These are phyloP conservation scores for Trachymyrmex septentrionalis DNA, from an alignment of 1,140 invertebrate species.

Conservation along the genomic window DNA sequence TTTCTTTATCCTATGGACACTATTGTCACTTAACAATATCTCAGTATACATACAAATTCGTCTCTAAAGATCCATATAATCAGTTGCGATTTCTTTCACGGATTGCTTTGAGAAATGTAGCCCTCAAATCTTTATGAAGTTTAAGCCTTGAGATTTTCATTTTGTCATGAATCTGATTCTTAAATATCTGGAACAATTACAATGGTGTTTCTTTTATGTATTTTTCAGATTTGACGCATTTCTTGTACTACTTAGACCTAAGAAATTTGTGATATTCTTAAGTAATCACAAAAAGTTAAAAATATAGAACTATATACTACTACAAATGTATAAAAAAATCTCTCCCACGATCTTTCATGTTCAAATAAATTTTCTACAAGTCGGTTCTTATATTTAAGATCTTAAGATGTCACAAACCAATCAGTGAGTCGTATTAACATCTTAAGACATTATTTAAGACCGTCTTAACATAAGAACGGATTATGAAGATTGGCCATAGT, in stretches of 20 bases:
- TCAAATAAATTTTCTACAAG: not conserved
- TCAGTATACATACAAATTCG: conserved; percentile 10
- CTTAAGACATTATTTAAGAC: too few species aligned
- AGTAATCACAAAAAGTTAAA: conserved; percentile 6
- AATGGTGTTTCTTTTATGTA: not conserved
- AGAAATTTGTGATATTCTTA: not conserved
- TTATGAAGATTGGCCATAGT: too few species aligned
- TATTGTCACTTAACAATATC: conserved; percentile 27
- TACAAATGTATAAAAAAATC: not conserved
- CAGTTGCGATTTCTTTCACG: not conserved
- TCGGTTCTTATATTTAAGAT: too few species aligned
- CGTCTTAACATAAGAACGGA: too few species aligned
- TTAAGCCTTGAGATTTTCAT: not conserved
- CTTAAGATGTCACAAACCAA: too few species aligned
- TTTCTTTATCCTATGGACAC: not conserved
- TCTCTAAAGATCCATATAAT: conserved; percentile 10
- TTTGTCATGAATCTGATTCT: conserved; percentile 8
- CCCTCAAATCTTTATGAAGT: not conserved
- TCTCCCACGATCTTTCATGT: not conserved
- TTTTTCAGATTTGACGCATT: not conserved
- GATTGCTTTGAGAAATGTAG: not conserved
- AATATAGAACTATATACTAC: too few species aligned
- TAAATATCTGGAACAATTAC: not conserved
- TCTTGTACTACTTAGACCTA: not conserved
- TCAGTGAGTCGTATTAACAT: too few species aligned